phyloP scores from a whole-genome alignment of 2,797 vertebrate genomes.

The Ptychadena robeensis region DNA sequence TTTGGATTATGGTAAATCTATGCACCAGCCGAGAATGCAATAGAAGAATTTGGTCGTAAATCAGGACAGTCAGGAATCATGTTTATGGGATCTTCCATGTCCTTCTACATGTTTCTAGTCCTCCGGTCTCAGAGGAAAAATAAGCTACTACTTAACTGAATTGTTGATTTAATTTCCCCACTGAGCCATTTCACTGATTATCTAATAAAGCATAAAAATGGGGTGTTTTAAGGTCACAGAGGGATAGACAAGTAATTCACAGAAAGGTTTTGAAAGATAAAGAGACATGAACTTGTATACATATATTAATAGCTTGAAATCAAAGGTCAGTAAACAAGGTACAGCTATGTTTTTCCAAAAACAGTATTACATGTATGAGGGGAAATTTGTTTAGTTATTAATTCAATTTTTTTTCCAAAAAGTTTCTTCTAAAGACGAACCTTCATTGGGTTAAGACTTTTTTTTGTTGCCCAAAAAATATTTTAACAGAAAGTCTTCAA shows the following conservation, averaged over 20 bases:
- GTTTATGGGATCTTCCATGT: neutral
- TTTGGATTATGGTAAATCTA: too few relatives aligned
- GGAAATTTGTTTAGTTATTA: too few relatives aligned
- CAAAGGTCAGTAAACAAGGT: neutral
- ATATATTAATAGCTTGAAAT: neutral
- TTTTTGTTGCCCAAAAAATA: too few relatives aligned
- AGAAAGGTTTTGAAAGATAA: neutral
- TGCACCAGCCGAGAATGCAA: too few relatives aligned
- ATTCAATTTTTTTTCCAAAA: too few relatives aligned
- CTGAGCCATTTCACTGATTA: slow-evolving; percentile 16
- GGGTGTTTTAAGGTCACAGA: slow-evolving; percentile 16
- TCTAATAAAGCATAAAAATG: slow-evolving; percentile 1
- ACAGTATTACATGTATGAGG: neutral
- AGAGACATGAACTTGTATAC: neutral
- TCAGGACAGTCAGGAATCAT: neutral
- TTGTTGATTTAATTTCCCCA: neutral
- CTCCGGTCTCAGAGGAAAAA: neutral
- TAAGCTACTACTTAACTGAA: neutral
- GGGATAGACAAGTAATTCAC: slow-evolving; percentile 12
- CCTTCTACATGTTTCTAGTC: neutral
- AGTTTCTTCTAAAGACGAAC: too few relatives aligned
- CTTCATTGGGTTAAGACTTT: too few relatives aligned
- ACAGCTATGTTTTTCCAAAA: neutral
- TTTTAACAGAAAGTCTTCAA: too few relatives aligned
- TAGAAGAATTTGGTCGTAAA: neutral